These are phyloP conservation scores for Helostoma temminkii DNA, from an alignment of 2,797 vertebrate species.

Conservation along the genomic window DNA sequence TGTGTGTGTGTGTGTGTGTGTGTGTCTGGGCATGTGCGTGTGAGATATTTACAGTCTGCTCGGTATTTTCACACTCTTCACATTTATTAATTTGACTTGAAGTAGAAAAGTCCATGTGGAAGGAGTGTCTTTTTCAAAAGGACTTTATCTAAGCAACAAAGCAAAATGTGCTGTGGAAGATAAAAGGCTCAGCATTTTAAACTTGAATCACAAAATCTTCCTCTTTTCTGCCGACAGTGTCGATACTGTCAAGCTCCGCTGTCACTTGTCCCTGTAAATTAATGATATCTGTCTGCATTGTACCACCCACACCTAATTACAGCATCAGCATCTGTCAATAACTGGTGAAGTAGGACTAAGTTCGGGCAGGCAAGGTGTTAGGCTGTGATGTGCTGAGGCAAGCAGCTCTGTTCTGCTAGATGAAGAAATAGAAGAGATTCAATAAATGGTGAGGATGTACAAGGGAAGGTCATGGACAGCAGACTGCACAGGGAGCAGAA, in stretches of 20 bases:
- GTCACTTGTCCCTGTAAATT: conserved; percentile 36
- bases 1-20: no score
- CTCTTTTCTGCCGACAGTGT: conserved; percentile 4
- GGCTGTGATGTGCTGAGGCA: conserved; percentile 67
- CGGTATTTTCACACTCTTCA: conserved; percentile 2
- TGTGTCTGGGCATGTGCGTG: no score
- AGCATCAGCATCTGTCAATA: conserved; percentile 53
- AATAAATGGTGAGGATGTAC: conserved; percentile 50
- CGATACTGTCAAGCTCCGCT: conserved; percentile 29
- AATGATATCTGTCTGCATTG: conserved; percentile 51
- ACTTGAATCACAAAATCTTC: background rate
- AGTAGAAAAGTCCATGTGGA: background rate
- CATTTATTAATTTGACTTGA: conserved; percentile 1
- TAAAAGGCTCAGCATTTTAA: conserved; percentile 14
- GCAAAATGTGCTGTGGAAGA: conserved; percentile 6
- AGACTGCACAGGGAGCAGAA: conserved; percentile 26
- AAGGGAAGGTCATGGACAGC: conserved; percentile 16
- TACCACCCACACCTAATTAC: conserved; percentile 59
- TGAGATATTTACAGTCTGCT: background rate
- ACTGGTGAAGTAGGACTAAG: conserved; percentile 31
- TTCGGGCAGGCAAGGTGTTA: conserved; percentile 59
- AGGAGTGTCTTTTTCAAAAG: background rate
- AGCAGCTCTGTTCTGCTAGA: conserved; percentile 40
- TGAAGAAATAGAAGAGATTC: conserved; percentile 42
- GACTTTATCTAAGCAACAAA: background rate